phyloP scores from a whole-genome alignment of 2,797 vertebrate species.

The Lepilemur septentrionalis region DNA sequence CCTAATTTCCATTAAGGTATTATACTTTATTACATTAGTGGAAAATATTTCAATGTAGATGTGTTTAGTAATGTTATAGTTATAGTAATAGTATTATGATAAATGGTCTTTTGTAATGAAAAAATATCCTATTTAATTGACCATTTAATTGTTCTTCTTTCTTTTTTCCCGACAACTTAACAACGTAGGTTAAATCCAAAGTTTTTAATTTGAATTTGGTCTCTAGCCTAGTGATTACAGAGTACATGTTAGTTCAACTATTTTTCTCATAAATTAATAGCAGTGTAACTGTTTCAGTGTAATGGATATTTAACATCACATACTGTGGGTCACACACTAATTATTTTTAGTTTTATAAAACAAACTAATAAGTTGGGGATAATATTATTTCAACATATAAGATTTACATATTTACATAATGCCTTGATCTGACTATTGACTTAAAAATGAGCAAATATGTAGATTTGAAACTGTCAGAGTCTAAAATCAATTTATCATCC shows the following conservation, averaged over 20 bases:
- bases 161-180: neutral
- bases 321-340: neutral
- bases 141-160: neutral
- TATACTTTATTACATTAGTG: neutral
- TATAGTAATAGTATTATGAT: neutral
- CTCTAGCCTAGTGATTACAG: neutral
- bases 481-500: neutral
- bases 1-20: neutral
- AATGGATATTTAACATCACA: neutral
- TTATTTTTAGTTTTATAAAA: constrained; percentile 5
- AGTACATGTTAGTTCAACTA: neutral
- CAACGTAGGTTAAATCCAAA: neutral
- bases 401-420: neutral
- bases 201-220: neutral
- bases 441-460: neutral
- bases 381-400: neutral
- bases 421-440: neutral
- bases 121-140: neutral
- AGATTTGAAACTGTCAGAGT: neutral
- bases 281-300: neutral
- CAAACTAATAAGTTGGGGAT: neutral
- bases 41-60: neutral
- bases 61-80: neutral
- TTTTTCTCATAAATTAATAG: constrained; percentile 14
- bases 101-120: neutral